phyloP scores from a whole-genome alignment of 1,140 invertebrate species.

The Drosophila bocki region DNA sequence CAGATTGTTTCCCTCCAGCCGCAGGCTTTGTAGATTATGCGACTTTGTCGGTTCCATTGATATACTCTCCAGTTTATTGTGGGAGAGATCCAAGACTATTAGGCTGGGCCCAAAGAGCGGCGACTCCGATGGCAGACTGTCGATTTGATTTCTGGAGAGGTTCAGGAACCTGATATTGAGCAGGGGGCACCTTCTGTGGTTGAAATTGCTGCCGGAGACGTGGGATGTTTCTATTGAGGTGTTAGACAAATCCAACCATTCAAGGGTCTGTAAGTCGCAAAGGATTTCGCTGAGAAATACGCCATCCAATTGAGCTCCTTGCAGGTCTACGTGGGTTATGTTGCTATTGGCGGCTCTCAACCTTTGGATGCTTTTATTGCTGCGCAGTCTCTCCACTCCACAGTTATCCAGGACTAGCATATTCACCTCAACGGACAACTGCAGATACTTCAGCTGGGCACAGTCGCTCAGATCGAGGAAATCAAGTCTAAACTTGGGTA shows the following conservation, averaged over 20 bases:
- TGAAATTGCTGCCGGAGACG: background rate
- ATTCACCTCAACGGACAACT: background rate
- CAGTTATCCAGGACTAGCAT: background rate
- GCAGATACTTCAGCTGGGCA: background rate
- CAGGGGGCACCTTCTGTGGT: background rate
- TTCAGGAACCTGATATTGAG: background rate
- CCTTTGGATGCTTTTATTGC: background rate
- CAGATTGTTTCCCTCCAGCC: background rate
- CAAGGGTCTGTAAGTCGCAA: background rate
- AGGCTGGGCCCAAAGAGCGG: background rate
- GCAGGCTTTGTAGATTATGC: background rate
- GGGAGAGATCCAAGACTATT: background rate
- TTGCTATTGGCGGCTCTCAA: background rate
- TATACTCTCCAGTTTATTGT: background rate
- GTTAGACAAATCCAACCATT: conserved; percentile 1
- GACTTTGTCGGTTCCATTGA: background rate
- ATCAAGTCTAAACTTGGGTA: background rate
- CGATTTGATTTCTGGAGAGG: background rate
- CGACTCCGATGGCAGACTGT: background rate
- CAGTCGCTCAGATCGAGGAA: background rate
- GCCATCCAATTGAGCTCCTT: background rate
- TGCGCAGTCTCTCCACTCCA: background rate
- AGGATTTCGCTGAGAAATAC: background rate
- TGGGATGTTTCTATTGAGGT: background rate
- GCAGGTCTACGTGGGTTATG: background rate